Base-by-base conservation (phyloP, 2,113 vertebrate genomes). In the Carlito syrichta region DNA sequence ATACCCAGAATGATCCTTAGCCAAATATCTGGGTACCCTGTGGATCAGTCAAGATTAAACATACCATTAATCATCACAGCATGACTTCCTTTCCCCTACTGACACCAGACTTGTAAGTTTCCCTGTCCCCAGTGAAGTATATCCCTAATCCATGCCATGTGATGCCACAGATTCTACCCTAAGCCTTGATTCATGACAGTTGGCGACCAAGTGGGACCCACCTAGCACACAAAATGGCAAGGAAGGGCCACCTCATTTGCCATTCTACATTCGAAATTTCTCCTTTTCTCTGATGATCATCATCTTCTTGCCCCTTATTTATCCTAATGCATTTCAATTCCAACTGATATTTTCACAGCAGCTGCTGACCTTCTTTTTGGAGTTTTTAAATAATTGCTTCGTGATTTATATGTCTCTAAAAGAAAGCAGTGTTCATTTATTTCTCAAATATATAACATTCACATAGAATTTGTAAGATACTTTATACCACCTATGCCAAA, bases 191-290 rank as follows among this genome's bases (percentile, higher is more conserved):
- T 69, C 27, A 20, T 66, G 35, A 84, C 7, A 68, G 6, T 1
- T 32, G 48, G 19, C 62, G 50, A 73, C 38, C 14, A 27, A 4
- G 22, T 54, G 13, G 32, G 13, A 76, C 9, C 5, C 20, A 40
- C 6, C 13, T 4, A 50, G 32, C 12, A 68, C 25, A 62, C 32
- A 79, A 45, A 45, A n/a, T 27, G 6, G 2, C 27, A 63, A 56
- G 38, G 0, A 43, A 69, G 5, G 5, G 0, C 16, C 3, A n/a
- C 3, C 43, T 62, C 23, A 1, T 35, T 5, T 35, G 17, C 3
- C 30, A 25, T 40, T 89, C 22, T 14, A 16, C 25, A n/a, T 77
- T 30, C 13, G 6, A 16, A 63, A 66, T 6, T 10, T 2, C 1
- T 58, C 50, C 4, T 38, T 25, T 10, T 20, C 27, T 25, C 10